These are phyloP conservation scores for Peromyscus leucopus DNA, from an alignment of 2,113 vertebrate genomes.

Conservation along the genomic window DNA sequence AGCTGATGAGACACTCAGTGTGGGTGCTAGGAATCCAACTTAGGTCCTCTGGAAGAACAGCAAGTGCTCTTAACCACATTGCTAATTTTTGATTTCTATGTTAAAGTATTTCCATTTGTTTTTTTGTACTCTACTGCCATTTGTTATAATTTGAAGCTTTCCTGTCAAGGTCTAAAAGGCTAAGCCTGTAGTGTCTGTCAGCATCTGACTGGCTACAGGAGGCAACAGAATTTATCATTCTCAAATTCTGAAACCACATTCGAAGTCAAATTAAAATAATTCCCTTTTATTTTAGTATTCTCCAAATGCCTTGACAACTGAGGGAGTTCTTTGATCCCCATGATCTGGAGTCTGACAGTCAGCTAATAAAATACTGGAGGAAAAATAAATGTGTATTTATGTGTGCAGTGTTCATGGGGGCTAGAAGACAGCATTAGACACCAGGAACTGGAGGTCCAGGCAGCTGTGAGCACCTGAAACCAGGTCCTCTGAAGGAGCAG, in stretches of 20 bases:
- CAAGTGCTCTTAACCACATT: neutral
- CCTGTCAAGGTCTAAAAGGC: neutral
- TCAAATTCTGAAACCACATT: constrained; percentile 18
- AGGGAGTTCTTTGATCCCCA: neutral
- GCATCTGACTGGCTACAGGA: neutral
- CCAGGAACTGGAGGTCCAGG: neutral
- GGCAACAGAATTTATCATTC: neutral
- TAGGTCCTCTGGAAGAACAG: neutral
- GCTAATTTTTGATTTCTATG: constrained; percentile 31
- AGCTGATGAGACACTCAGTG: neutral
- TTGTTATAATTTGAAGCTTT: neutral
- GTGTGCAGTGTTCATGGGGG: neutral
- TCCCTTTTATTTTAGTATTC: neutral
- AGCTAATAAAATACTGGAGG: neutral
- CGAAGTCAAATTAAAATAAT: neutral
- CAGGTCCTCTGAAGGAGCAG: neutral
- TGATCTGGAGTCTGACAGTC: neutral
- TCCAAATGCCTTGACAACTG: neutral
- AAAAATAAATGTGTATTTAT: neutral
- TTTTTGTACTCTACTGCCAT: neutral
- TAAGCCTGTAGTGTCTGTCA: neutral
- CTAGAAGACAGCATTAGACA: neutral
- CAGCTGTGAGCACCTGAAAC: neutral
- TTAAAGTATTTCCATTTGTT: neutral
- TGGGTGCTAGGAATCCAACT: neutral